Base-by-base conservation (phyloP, 2,113 vertebrate genomes). In the Anthoscopus minutus region DNA sequence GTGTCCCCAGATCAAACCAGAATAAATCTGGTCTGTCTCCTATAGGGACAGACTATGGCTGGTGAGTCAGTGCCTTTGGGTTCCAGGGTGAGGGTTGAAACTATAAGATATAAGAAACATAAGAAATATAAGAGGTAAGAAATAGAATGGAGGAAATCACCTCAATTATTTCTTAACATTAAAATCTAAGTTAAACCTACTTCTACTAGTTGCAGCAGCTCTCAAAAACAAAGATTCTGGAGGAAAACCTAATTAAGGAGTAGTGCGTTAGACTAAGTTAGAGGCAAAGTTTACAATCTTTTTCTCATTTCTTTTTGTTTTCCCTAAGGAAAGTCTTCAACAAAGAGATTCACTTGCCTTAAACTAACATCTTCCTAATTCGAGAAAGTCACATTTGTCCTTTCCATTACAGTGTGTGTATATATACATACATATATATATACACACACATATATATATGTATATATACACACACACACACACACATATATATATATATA, bases 391-490 rank as follows among this genome's bases (percentile, higher is more conserved):
- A 69, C 28, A 79, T 85, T 88, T 79, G 7, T 61, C 40, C 74
- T 93, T 86, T 86, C 28, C 31, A 56, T 44, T 10, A 45, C n/a
- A 80, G 16, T 0, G 0, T 7, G 10, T 0, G 0, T 7, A 64
- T 44, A 73, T 72, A 5, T 9, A 21, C 24, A 23, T 4, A 9
- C 62, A 56, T 44, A 40, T 25, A 67, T 60, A 30, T 3, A 56
- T 17, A n/a, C n/a, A n/a, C n/a, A n/a, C n/a, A n/a, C n/a, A 53
- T 76, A 30, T 30, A 16, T 9, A 37, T 44, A 40, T n/a, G 69
- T n/a, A 30, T 33, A 30, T 3, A 56, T 17, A 53, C n/a, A n/a
- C n/a, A n/a, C n/a, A n/a, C n/a, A n/a, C n/a, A 21, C 24, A 23
- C 3, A 9, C 62, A 56, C 40, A 40, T 25, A 67, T 60, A 30